Evolutionary conservation across 2,797 vertebrate genomes (phyloP).

Genomic region (Enteromius treurensis): DNA sequence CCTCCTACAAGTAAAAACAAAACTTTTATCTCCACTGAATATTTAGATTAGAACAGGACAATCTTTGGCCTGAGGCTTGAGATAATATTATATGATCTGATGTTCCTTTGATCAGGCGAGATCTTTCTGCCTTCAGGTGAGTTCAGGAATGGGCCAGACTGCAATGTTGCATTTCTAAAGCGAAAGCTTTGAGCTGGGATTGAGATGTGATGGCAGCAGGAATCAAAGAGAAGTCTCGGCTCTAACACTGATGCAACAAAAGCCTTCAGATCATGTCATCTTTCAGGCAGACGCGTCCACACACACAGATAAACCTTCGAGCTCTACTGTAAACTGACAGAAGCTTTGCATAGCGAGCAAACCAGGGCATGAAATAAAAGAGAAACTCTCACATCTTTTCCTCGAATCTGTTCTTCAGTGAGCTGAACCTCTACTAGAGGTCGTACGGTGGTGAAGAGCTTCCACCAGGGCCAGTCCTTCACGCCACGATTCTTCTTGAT

Average conservation of each 20-base stretch:
- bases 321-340: constrained; percentile 3
- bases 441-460: constrained; percentile 91
- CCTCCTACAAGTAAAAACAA: constrained; percentile 79
- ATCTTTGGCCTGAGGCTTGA: constrained; percentile 23
- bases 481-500: constrained; percentile 94
- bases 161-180: constrained; percentile 2
- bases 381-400: constrained; percentile 86
- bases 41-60: not conserved
- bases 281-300: not conserved
- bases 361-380: constrained; percentile 29
- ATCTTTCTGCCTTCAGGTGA: constrained; percentile 4
- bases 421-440: constrained; percentile 96
- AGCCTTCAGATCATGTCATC: constrained; percentile 28
- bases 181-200: constrained; percentile 30
- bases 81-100: constrained; percentile 23
- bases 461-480: constrained; percentile 98
- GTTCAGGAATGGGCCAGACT: constrained; percentile 17
- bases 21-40: not conserved
- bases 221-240: constrained; percentile 30
- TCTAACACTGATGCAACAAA: constrained; percentile 20
- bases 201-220: not conserved
- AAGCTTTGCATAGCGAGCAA: constrained; percentile 12
- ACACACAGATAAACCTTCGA: not conserved
- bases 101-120: constrained; percentile 7
- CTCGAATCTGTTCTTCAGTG: constrained; percentile 92